phyloP scores from a whole-genome alignment of 2,797 vertebrate species.

The Thalassophryne amazonica region DNA sequence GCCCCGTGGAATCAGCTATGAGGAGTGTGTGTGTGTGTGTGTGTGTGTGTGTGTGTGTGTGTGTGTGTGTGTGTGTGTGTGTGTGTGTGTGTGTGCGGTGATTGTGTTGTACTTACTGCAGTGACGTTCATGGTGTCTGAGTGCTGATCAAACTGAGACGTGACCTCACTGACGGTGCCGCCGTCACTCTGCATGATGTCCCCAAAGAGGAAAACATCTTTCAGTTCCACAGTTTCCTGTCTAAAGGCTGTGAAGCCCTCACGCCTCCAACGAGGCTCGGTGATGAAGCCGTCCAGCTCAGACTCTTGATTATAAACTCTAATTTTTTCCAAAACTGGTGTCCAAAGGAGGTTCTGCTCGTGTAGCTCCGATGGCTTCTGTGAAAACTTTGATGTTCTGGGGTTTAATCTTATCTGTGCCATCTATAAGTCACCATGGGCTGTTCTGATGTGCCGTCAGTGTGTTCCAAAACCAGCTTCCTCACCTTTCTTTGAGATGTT shows the following conservation, averaged over 20 bases:
- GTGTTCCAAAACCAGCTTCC: not conserved
- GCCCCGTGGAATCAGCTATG: too few relatives aligned
- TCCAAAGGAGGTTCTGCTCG: conserved; percentile 13
- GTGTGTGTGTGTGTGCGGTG: too few relatives aligned
- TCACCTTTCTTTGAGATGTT: conserved; percentile 7
- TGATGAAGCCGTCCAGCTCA: conserved; percentile 10
- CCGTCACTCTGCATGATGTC: conserved; percentile 15
- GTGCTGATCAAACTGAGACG: conserved; percentile 7
- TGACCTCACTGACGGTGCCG: not conserved
- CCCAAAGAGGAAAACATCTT: conserved; percentile 10
- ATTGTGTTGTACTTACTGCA: too few relatives aligned
- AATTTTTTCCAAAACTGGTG: conserved; percentile 14
- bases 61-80: too few relatives aligned
- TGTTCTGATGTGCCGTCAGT: conserved; percentile 11
- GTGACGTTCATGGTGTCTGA: too few relatives aligned
- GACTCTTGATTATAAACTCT: conserved; percentile 37
- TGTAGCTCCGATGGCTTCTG: conserved; percentile 5
- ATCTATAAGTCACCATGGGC: conserved; percentile 19
- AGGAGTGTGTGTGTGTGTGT: too few relatives aligned
- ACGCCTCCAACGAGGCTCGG: conserved; percentile 13
- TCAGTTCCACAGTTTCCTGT: conserved; percentile 26
- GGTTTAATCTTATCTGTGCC: conserved; percentile 19
- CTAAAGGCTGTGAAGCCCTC: not conserved
- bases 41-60: too few relatives aligned
- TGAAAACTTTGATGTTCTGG: conserved; percentile 18